Conservation (phyloP, 2,888 invertebrate genomes). For the Rhorus exstirpatorius region DNA sequence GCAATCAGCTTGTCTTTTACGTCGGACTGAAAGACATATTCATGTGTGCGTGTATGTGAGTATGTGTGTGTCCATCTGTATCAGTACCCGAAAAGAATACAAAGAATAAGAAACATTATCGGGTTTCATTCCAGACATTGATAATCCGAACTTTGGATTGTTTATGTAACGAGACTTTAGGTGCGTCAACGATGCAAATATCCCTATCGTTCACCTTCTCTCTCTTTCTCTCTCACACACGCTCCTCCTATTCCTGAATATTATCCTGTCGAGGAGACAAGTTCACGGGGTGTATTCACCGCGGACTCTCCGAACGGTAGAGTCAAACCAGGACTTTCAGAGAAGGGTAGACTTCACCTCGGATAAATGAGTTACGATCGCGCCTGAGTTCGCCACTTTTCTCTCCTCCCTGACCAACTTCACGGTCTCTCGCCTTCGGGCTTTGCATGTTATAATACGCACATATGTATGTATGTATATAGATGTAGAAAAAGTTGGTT, state of each 20-base stretch:
- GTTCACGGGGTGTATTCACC: conserved; percentile 1
- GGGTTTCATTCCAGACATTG: not conserved
- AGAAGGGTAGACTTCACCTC: conserved; percentile 2
- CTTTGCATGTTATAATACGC: not conserved
- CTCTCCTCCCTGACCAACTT: conserved; percentile 4
- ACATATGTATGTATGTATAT: not conserved
- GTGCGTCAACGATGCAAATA: conserved; percentile 35
- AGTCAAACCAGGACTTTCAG: conserved; percentile 11
- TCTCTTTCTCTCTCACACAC: not conserved
- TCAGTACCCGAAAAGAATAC: not conserved
- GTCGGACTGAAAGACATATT: not conserved
- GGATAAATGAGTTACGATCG: conserved; percentile 60
- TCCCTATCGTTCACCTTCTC: not conserved
- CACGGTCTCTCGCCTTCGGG: conserved; percentile 10
- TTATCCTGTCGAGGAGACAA: conserved; percentile 34
- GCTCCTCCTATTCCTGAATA: conserved; percentile 20
- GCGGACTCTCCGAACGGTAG: conserved; percentile 2
- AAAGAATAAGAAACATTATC: not conserved
- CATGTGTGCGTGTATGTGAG: not conserved
- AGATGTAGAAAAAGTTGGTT: not conserved
- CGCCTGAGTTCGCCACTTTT: conserved; percentile 6
- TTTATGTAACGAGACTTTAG: not conserved
- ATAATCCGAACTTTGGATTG: not conserved
- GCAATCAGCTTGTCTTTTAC: not conserved
- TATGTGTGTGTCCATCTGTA: not conserved